Evolutionary conservation across 2,888 invertebrate genomes (phyloP), one percentile per base, ranked within the genome.

Genomic region (Baronia brevicornis): DNA sequence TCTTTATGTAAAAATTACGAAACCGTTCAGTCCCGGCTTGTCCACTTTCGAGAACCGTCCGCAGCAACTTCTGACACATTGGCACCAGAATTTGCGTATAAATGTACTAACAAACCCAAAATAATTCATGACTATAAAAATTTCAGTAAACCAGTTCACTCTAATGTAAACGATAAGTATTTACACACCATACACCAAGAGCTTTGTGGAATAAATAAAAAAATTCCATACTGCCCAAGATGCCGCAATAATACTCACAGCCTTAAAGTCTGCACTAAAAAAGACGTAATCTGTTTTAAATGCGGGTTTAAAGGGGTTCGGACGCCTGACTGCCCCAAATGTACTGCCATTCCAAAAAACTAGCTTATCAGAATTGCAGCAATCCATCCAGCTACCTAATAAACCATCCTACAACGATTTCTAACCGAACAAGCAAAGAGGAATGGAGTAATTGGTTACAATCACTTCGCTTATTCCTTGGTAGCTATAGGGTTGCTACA

Each of bases 371-470:
- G 17, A 28, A 30, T 33, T 35, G 29, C 15, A 24, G 28, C 11
- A 28, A n/a, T n/a, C n/a, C n/a, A n/a, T n/a, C n/a, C n/a, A n/a
- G n/a, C n/a, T n/a, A n/a, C n/a, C n/a, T n/a, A n/a, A n/a, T n/a
- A n/a, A n/a, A n/a, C n/a, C n/a, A n/a, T n/a, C n/a, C n/a, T n/a
- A n/a, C 27, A 4, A 15, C 12, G 3, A 14, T n/a, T 25, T 15
- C 7, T 21, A 6, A 4, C 3, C 1, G 19, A 11, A 27, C 27
- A 21, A 15, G 30, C 22, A 20, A 15, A 4, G 5, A 10, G 2
- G 46, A 46, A 4, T 43, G 44, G 46, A 12, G 33, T 2, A 11
- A 35, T 12, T 46, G 46, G 46, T 8, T 44, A 8, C n/a, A n/a
- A n/a, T 22, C 23, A 20, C n/a, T 42, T 9, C 30, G 33, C 18